Conservation (phyloP, 2,113 vertebrate species). For the Pipa parva region DNA sequence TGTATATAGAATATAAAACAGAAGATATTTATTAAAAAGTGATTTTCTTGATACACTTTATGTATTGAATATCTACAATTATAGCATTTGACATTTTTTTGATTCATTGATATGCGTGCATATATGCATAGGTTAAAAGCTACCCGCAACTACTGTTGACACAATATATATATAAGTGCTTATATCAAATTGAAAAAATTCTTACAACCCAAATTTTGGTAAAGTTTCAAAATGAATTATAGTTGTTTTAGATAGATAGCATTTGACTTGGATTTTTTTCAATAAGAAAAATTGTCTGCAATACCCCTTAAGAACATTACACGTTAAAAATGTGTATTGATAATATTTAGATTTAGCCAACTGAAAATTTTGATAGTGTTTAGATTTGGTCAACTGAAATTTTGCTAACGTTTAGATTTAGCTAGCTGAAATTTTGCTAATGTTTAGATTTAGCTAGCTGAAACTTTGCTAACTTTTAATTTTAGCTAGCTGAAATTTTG, state of each 20-base stretch:
- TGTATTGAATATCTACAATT: conserved; percentile 57
- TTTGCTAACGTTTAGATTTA: too few species aligned
- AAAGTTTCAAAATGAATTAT: conserved; percentile 13
- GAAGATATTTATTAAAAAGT: conserved; percentile 88
- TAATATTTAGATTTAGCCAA: conserved; percentile 1
- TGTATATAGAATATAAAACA: conserved; percentile 85
- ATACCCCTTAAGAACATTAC: conserved; percentile 18
- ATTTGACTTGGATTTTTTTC: conserved; percentile 44
- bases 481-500: too few species aligned
- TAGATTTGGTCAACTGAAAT: too few species aligned
- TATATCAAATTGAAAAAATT: conserved; percentile 43
- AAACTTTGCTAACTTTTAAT: too few species aligned
- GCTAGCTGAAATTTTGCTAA: too few species aligned
- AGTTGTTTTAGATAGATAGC: conserved; percentile 45
- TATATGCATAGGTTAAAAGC: conserved; percentile 45
- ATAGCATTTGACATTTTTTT: conserved; percentile 50
- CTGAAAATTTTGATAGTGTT: conserved; percentile 9
- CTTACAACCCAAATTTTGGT: not conserved
- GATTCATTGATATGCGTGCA: conserved; percentile 29
- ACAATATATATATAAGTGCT: conserved; percentile 23
- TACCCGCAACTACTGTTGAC: conserved; percentile 45
- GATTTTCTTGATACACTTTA: conserved; percentile 65
- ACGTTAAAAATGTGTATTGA: conserved; percentile 13
- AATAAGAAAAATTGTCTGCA: conserved; percentile 1
- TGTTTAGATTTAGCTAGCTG: too few species aligned